Percentiles rank a stretch among this genome's conserved stretches.
Evolutionary conservation across 1,140 invertebrate species (phyloP).

Genomic region (Proctacanthus coquilletti): DNA sequence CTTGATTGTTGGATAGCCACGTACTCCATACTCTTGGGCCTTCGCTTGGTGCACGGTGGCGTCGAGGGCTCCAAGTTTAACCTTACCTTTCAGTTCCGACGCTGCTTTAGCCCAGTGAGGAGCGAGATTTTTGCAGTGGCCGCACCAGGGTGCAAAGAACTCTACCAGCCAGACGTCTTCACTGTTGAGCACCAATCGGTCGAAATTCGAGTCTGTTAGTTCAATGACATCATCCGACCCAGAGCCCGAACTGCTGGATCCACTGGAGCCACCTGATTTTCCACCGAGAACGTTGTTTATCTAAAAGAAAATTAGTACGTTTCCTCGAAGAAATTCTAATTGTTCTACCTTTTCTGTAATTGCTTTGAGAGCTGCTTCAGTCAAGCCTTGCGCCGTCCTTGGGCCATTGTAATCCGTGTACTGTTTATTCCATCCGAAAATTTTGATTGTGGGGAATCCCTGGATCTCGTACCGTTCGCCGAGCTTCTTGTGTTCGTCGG

Average conservation of each 20-base stretch:
- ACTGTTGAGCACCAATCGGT: constrained; percentile 73
- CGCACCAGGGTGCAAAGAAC: constrained; percentile 95
- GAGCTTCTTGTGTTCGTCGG: constrained; percentile 73
- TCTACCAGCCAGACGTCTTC: constrained; percentile 93
- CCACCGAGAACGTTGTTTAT: constrained; percentile 12
- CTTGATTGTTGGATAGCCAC: constrained; percentile 97
- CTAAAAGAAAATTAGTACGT: not conserved
- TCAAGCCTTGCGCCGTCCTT: constrained; percentile 70
- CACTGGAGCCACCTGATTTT: constrained; percentile 17
- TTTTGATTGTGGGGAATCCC: constrained; percentile 94
- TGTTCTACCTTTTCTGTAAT: constrained; percentile 53
- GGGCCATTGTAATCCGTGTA: constrained; percentile 77
- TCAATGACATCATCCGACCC: constrained; percentile 70
- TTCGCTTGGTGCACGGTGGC: constrained; percentile 80
- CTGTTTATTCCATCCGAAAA: constrained; percentile 78
- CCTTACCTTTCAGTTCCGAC: constrained; percentile 82
- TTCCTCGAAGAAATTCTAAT: constrained; percentile 38
- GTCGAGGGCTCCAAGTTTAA: constrained; percentile 92
- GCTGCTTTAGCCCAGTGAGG: constrained; percentile 93
- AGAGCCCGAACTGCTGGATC: constrained; percentile 7
- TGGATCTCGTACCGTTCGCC: constrained; percentile 64
- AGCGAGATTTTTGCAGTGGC: constrained; percentile 90
- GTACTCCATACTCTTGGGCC: constrained; percentile 61
- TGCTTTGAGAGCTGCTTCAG: constrained; percentile 65
- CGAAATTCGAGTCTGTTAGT: constrained; percentile 89